A percentile compares a stretch with the other conserved stretches of the same genome.
Evolutionary conservation across 2,113 vertebrate genomes (phyloP).

Genomic region (Plestiodon gilberti): DNA sequence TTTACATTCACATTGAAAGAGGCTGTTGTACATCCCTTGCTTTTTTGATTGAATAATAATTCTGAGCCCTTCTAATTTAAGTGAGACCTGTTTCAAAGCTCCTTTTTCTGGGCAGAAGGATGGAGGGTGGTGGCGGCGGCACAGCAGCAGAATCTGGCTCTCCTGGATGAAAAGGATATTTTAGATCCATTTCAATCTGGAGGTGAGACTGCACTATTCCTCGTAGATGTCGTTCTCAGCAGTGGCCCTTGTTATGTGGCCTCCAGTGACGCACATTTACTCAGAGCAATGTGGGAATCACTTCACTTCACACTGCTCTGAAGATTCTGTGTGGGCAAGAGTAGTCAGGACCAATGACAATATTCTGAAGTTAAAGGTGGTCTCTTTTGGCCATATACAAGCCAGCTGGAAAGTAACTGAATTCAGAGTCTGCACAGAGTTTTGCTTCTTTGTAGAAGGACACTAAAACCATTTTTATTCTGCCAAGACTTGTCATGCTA

Average conservation of each 20-base stretch:
- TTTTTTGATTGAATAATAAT: background rate
- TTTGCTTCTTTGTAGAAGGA: too few relatives aligned
- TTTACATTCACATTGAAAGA: background rate
- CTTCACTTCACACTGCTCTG: background rate
- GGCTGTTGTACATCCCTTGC: background rate
- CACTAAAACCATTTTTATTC: background rate
- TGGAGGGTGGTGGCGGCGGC: too few relatives aligned
- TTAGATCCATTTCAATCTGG: background rate
- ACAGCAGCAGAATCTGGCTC: too few relatives aligned
- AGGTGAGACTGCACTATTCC: background rate
- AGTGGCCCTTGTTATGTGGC: background rate
- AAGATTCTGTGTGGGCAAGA: too few relatives aligned
- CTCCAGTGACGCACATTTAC: background rate
- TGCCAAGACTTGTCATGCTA: background rate
- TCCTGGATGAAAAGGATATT: background rate
- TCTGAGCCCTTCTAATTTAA: background rate
- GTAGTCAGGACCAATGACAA: too few relatives aligned
- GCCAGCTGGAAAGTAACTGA: too few relatives aligned
- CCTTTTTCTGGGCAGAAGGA: background rate
- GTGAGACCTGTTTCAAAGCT: background rate
- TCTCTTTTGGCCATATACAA: background rate
- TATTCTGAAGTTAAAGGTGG: background rate
- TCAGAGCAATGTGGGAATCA: background rate
- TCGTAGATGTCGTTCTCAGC: background rate
- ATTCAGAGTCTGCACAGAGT: background rate